A percentile compares a stretch with the other conserved stretches of the same genome.
Conservation (phyloP, 2,797 vertebrate genomes). For the Paramormyrops hopkinsi region DNA sequence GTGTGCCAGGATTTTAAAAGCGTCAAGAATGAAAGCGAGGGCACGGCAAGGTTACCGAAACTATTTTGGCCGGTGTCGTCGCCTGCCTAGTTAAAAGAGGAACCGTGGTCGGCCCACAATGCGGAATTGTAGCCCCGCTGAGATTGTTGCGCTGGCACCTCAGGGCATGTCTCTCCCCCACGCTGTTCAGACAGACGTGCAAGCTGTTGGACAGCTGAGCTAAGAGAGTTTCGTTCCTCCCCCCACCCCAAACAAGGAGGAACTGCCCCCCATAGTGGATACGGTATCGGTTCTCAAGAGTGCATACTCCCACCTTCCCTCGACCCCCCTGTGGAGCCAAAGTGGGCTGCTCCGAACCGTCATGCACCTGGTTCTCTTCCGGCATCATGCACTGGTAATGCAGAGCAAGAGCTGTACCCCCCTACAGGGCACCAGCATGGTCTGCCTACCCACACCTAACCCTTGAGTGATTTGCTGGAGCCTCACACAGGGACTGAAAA, state of each 20-base stretch:
- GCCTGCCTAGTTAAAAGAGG: slow-evolving; percentile 2
- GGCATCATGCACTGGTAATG: neutral
- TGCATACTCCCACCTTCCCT: slow-evolving; percentile 7
- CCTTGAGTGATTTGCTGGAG: neutral
- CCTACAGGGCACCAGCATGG: neutral
- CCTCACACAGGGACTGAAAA: neutral
- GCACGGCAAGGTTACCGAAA: slow-evolving; percentile 8
- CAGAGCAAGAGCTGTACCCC: neutral
- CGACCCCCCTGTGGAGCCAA: neutral
- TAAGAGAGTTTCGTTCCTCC: neutral
- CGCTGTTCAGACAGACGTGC: slow-evolving; percentile 19
- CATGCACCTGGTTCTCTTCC: slow-evolving; percentile 6
- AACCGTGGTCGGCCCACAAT: neutral
- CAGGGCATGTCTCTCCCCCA: slow-evolving; percentile 4
- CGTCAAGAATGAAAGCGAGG: slow-evolving; percentile 8
- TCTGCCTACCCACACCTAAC: neutral
- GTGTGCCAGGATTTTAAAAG: slow-evolving; percentile 8
- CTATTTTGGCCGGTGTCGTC: slow-evolving; percentile 3
- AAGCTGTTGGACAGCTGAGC: slow-evolving; percentile 14
- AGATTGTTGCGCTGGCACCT: neutral
- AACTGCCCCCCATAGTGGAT: neutral
- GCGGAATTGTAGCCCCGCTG: neutral
- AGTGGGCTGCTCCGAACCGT: neutral
- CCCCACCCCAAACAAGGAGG: neutral
- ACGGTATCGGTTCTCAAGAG: neutral